phyloP scores from a whole-genome alignment of 2,113 vertebrate species.

The Cricetomys ansorgei region DNA sequence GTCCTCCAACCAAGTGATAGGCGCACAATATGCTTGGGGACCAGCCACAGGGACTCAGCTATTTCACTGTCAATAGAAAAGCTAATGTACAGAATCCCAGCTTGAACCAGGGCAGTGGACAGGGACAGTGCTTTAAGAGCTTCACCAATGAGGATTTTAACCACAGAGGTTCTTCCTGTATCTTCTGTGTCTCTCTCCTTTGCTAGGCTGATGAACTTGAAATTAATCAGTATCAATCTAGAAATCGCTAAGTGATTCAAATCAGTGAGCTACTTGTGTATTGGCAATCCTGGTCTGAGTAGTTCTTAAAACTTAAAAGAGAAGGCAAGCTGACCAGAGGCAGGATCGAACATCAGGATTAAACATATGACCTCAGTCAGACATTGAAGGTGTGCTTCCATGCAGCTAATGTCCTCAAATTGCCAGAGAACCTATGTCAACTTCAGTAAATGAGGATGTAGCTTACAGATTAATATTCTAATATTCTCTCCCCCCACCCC shows the following conservation, averaged over 20 bases:
- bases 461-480: neutral
- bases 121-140: neutral
- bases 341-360: neutral
- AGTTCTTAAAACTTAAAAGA: neutral
- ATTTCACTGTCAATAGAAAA: neutral
- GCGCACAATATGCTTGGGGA: neutral
- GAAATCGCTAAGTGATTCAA: neutral
- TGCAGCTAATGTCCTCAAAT: neutral
- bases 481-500: too few species aligned
- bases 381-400: neutral
- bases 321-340: neutral
- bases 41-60: neutral
- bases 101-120: neutral
- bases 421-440: neutral
- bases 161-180: neutral
- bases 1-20: neutral
- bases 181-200: neutral
- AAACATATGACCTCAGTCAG: neutral
- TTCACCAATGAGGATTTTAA: neutral
- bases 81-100: neutral
- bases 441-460: slow-evolving; percentile 14
- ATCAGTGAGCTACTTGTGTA: neutral
- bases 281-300: neutral
- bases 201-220: neutral
- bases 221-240: neutral